These are phyloP conservation scores for Drosophila mayaguana DNA, from an alignment of 2,888 invertebrate species.

Conservation along the genomic window DNA sequence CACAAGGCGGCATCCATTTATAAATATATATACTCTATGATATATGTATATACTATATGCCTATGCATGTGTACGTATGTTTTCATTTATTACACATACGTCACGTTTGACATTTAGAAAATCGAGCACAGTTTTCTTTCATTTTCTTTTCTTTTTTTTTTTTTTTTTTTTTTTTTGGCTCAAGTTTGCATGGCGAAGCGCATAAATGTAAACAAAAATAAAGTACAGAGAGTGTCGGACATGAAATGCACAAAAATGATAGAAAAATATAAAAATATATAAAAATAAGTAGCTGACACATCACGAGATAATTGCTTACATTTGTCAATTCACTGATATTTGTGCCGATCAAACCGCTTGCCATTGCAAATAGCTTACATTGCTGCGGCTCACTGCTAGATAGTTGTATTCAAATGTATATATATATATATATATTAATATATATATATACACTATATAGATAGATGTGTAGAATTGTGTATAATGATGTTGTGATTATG, in stretches of 20 bases:
- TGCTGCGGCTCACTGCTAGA: constrained; percentile 50
- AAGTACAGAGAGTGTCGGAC: constrained; percentile 15
- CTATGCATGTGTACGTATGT: not conserved
- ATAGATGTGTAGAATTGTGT: constrained; percentile 22
- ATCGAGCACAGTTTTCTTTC: constrained; percentile 30
- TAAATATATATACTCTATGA: not conserved
- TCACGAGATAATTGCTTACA: constrained; percentile 58
- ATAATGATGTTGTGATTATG: constrained; percentile 10
- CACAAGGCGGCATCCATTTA: constrained; percentile 36
- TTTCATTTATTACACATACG: constrained; percentile 51
- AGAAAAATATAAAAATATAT: constrained; percentile 10
- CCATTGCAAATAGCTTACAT: constrained; percentile 71
- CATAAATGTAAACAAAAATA: constrained; percentile 68
- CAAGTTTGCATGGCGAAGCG: constrained; percentile 45
- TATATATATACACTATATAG: constrained; percentile 8
- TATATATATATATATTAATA: constrained; percentile 9
- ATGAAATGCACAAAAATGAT: not conserved
- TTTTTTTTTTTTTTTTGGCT: constrained; percentile 25
- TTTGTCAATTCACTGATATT: constrained; percentile 72
- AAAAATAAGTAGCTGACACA: constrained; percentile 13
- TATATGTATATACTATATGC: not conserved
- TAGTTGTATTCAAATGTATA: constrained; percentile 17
- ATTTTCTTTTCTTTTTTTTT: not conserved
- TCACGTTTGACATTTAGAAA: constrained; percentile 69
- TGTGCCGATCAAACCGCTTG: constrained; percentile 71